Base-by-base conservation (phyloP, 2,888 invertebrate species). In the Macropis europaea region DNA sequence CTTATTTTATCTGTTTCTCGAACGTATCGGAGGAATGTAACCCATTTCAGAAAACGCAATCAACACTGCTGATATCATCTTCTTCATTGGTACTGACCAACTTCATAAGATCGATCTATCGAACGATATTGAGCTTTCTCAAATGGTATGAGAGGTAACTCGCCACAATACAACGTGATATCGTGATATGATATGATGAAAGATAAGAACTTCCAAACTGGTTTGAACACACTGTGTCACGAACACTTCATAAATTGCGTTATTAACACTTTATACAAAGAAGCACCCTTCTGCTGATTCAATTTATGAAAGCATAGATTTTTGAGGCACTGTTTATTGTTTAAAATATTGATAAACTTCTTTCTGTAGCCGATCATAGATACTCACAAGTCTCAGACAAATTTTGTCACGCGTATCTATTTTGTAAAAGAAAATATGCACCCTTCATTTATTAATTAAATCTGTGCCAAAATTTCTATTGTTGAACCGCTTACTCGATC, bases 201-300 rank as follows among this genome's bases (percentile, higher is more conserved):
- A 22, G n/a, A 15, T 28, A 22, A 38, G 22, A 60, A 50, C 28
- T 60, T 34, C 3, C 17, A 9, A 32, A 19, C 53, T 26, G 34
- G 42, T 53, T 42, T 22, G 17, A 13, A 3, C 17, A 13, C n/a
- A 47, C 47, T n/a, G n/a, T n/a, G n/a, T 15, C 7, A 6, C 19
- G 22, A 28, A 38, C 36, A 28, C 30, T 32, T 42, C 22, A n/a
- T 11, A 30, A 52, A 60, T 52, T 32, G 52, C 30, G 32, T 52
- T 52, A 60, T 60, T 60, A 60, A 24, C 38, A 32, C 42, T 15
- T 40, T 52, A 40, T 15, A 6, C 4, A n/a, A n/a, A n/a, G n/a
- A n/a, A n/a, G n/a, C n/a, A n/a, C n/a, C n/a, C n/a, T n/a, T n/a
- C n/a, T n/a, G n/a, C n/a, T n/a, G n/a, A n/a, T n/a, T n/a, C n/a